phyloP scores from a whole-genome alignment of 2,888 invertebrate species.

The Plebejus melissa region DNA sequence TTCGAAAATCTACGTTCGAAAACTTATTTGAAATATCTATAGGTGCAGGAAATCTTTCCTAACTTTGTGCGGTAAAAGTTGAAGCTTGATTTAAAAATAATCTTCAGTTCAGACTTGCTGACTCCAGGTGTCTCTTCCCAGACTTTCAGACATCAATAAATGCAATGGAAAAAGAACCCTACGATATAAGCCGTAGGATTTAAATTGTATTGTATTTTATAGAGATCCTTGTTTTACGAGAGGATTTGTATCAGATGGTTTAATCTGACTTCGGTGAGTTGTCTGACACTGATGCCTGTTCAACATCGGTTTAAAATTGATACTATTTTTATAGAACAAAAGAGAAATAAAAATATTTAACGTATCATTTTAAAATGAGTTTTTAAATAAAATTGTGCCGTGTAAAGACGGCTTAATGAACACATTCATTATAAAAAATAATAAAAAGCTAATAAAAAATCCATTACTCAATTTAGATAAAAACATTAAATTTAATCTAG shows the following conservation, averaged over 20 bases:
- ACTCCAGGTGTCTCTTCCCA: constrained; percentile 54
- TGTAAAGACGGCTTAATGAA: not conserved
- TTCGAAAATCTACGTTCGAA: not conserved
- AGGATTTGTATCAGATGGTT: constrained; percentile 57
- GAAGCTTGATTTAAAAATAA: constrained; percentile 59
- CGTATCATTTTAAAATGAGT: not conserved
- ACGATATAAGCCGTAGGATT: not conserved
- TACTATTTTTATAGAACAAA: not conserved
- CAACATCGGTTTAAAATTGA: constrained; percentile 12
- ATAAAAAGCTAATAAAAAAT: constrained; percentile 11
- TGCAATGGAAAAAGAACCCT: not conserved
- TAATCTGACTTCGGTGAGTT: constrained; percentile 49
- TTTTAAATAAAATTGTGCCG: not conserved
- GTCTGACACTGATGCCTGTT: constrained; percentile 34
- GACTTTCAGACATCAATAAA: constrained; percentile 37
- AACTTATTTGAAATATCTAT: not conserved
- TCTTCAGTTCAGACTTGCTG: constrained; percentile 50
- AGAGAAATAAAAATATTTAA: not conserved
- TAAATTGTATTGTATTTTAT: constrained; percentile 51
- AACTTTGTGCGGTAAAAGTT: constrained; percentile 45
- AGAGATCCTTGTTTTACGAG: constrained; percentile 55
- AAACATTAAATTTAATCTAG: not conserved
- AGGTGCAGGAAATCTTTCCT: constrained; percentile 29
- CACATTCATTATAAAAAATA: not conserved
- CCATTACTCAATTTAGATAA: not conserved